phyloP scores from a whole-genome alignment of 1,140 invertebrate genomes.

The Polypedilum vanderplanki region DNA sequence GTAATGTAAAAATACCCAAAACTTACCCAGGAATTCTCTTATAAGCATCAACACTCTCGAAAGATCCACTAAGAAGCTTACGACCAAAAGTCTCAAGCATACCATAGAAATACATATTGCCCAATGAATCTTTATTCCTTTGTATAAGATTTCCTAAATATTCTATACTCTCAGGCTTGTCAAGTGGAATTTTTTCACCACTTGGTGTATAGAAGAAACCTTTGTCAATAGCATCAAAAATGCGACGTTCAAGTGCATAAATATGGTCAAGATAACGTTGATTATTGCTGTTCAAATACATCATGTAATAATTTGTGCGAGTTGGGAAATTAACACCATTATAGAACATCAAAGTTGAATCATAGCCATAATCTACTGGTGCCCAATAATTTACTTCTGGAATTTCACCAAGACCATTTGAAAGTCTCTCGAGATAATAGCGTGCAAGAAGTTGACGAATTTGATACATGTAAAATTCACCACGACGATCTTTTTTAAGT shows the following conservation, averaged over 20 bases:
- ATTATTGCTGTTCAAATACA: slow-evolving; percentile 35
- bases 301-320: slow-evolving; percentile 46
- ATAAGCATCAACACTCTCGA: slow-evolving; percentile 36
- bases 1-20: no score
- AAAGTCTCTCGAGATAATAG: slow-evolving; percentile 62
- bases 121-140: slow-evolving; percentile 57
- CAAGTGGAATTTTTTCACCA: slow-evolving; percentile 48
- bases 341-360: slow-evolving; percentile 54
- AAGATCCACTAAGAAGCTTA: slow-evolving; percentile 43
- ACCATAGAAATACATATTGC: slow-evolving; percentile 50
- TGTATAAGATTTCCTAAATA: slow-evolving; percentile 61
- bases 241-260: slow-evolving; percentile 51
- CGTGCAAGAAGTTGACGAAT: slow-evolving; percentile 56
- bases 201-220: slow-evolving; percentile 48
- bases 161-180: slow-evolving; percentile 49
- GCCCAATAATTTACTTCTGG: slow-evolving; percentile 50
- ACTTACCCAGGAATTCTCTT: slow-evolving; percentile 44
- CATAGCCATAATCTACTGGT: slow-evolving; percentile 54
- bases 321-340: slow-evolving; percentile 59
- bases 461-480: slow-evolving; percentile 55
- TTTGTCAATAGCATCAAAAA: slow-evolving; percentile 54
- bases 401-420: slow-evolving; percentile 55
- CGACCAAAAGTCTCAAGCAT: slow-evolving; percentile 49
- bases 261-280: slow-evolving; percentile 46
- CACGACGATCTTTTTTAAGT: slow-evolving; percentile 49